Evolutionary conservation across 2,797 vertebrate species (phyloP).

Genomic region (Ctenopoma kingsleyae): DNA sequence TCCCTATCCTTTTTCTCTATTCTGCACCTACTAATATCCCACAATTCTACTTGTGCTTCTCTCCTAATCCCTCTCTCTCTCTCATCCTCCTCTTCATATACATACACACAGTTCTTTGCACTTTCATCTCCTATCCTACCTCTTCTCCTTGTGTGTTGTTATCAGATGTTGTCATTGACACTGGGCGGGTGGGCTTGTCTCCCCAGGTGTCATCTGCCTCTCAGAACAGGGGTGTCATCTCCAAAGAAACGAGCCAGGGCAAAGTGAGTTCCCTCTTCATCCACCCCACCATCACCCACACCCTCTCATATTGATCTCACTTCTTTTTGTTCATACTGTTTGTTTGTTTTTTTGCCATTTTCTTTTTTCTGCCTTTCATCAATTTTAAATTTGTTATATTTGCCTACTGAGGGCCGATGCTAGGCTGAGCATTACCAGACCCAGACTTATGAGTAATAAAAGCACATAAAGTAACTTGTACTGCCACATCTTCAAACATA

Average conservation of each 20-base stretch:
- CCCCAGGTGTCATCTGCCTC: slow-evolving; percentile 80
- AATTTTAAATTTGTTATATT: not conserved
- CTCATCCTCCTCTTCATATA: not conserved
- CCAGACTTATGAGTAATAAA: not conserved
- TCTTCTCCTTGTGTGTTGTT: slow-evolving; percentile 31
- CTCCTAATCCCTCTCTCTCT: not conserved
- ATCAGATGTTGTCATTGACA: slow-evolving; percentile 59
- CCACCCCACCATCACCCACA: slow-evolving; percentile 30
- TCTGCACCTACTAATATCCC: not conserved
- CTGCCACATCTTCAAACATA: slow-evolving; percentile 4
- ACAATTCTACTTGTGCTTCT: too few species aligned
- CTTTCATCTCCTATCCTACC: not conserved
- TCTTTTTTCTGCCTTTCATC: not conserved
- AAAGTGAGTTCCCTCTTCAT: slow-evolving; percentile 84
- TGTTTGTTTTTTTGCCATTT: not conserved
- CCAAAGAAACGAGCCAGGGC: slow-evolving; percentile 84
- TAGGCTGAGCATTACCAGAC: not conserved
- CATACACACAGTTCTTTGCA: not conserved
- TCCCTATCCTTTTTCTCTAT: not conserved
- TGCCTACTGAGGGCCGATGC: not conserved
- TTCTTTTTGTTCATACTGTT: slow-evolving; percentile 17
- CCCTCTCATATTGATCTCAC: not conserved
- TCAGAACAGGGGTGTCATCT: slow-evolving; percentile 73
- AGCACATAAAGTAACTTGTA: not conserved
- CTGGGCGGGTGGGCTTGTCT: slow-evolving; percentile 70